A percentile compares a stretch with the other conserved stretches of the same genome.
Evolutionary conservation across 2,888 invertebrate genomes (phyloP).

Genomic region (Meliscaeva auricollis): DNA sequence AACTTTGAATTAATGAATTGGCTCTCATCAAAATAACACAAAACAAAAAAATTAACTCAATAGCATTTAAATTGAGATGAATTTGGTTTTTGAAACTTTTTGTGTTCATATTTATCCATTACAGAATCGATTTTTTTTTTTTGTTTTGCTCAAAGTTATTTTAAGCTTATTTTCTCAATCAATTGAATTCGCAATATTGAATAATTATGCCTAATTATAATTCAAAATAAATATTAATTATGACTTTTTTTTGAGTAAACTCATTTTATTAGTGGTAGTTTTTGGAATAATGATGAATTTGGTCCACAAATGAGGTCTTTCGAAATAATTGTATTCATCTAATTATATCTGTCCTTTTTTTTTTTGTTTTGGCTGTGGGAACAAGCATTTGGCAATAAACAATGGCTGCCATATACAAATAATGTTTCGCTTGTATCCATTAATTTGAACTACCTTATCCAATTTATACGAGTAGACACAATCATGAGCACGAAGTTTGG

Average conservation of each 20-base stretch:
- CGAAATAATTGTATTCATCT: not conserved
- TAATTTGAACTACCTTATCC: constrained; percentile 25
- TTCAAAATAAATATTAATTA: constrained; percentile 38
- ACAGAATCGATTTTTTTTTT: not conserved
- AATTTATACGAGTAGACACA: constrained; percentile 15
- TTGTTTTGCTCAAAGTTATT: not conserved
- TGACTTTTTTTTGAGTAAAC: constrained; percentile 3
- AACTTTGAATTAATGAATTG: constrained; percentile 67
- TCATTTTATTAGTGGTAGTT: not conserved
- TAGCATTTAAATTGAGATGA: constrained; percentile 34
- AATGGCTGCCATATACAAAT: not conserved
- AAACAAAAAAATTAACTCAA: constrained; percentile 21
- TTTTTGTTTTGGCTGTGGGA: not conserved
- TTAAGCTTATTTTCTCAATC: constrained; percentile 21
- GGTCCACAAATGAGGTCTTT: not conserved
- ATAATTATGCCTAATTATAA: constrained; percentile 16
- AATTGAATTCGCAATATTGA: constrained; percentile 16
- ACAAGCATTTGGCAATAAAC: not conserved
- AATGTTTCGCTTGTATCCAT: not conserved
- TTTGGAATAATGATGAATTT: not conserved
- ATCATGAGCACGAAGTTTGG: not conserved
- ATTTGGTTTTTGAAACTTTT: constrained; percentile 5
- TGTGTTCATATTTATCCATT: not conserved
- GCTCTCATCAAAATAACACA: constrained; percentile 13
- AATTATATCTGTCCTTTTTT: not conserved